Evolutionary conservation across 64 coral and sea anemone species (phyloP), one percentile per base, ranked within the genome.

Genomic region (Montipora cactus): DNA sequence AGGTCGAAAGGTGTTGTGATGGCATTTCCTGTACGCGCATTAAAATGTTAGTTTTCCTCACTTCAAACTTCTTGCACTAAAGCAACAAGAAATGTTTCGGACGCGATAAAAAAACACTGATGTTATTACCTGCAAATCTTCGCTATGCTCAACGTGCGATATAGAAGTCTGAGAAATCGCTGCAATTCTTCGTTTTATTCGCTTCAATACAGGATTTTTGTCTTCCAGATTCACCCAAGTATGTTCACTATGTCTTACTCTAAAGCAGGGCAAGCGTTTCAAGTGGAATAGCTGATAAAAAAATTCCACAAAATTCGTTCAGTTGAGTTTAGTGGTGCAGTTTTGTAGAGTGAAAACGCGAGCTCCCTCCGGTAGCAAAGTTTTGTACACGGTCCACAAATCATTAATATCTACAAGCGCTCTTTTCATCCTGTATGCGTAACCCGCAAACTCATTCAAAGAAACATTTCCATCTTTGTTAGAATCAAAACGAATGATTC

Each of bases 71-170:
- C 25, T 28, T 28, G 25, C 25, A 28, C 25, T 28, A 28, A 28
- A 28, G 25, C 25, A 28, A 28, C 25, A 28, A 28, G 25, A 28
- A 28, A 28, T 28, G 25, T 28, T 28, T 28, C 25, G 25, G 25
- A 28, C 25, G 25, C 25, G 25, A 28, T 28, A 28, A 28, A 28
- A 28, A 28, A 28, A 28, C 25, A 28, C 25, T 57, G 10, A 47
- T 13, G 7, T 16, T 18, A 11, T 85, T 77, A 92, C 90, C 90
- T 92, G 90, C 28, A 92, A 67, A 44, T 12, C 28, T 44, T 92
- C 90, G 61, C 90, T 92, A 22, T 58, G 53, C 18, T 86, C 80
- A 49, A 92, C 74, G 16, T 75, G 73, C 6, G 14, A 47, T 47
- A 66, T 44, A 10, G 90, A 81, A 8, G 75, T 77, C 48, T 85